Percentiles rank a stretch among this genome's conserved stretches.
Evolutionary conservation across 2,797 vertebrate species (phyloP).

Genomic region (Lutjanus argentimaculatus): DNA sequence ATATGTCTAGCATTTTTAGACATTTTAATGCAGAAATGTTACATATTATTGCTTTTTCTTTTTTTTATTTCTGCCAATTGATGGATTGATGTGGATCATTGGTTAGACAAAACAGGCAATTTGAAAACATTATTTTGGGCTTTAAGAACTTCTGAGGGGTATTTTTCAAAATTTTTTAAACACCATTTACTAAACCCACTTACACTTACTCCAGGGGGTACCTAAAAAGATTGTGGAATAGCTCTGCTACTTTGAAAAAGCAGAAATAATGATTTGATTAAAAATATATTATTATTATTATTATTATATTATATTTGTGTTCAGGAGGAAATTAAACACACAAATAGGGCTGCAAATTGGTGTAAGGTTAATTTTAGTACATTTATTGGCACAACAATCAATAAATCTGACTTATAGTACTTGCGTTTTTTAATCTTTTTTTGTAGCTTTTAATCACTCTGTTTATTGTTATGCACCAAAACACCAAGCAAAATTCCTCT

Average conservation of each 20-base stretch:
- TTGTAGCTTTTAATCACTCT: too few relatives aligned
- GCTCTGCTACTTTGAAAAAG: neutral
- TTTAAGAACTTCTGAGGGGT: neutral
- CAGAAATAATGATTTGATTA: neutral
- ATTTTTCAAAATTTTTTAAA: neutral
- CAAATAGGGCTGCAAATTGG: neutral
- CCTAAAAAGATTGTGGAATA: neutral
- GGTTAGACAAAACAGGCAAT: neutral
- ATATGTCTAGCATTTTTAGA: too few relatives aligned
- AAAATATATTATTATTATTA: too few relatives aligned
- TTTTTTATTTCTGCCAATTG: neutral
- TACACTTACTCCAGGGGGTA: neutral
- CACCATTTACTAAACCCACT: neutral
- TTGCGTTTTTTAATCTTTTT: too few relatives aligned
- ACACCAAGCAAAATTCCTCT: too few relatives aligned
- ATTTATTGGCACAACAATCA: slow-evolving; percentile 2
- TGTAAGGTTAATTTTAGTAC: neutral
- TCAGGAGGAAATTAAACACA: neutral
- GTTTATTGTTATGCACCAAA: too few relatives aligned
- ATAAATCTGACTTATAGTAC: too few relatives aligned
- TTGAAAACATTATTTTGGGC: neutral
- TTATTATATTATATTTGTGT: too few relatives aligned
- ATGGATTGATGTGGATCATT: neutral
- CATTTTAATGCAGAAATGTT: too few relatives aligned
- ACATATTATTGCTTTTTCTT: neutral